Evolutionary conservation across 37 sponge, comb jelly and placozoan species (phyloP), one percentile per base, ranked within the genome.

Genomic region (Hormiphora californensis): DNA sequence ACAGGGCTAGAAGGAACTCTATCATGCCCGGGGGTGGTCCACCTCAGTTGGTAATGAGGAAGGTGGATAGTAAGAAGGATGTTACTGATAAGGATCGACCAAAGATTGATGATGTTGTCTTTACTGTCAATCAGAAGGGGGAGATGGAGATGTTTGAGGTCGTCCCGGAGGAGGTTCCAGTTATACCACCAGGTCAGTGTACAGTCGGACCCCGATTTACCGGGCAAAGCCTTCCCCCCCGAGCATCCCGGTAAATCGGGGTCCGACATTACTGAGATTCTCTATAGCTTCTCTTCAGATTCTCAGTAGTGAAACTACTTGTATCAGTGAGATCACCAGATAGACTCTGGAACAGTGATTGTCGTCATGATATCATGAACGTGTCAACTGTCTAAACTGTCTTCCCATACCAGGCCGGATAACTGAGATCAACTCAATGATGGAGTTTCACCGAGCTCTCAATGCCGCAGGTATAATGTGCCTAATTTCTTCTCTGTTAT

Each of bases 61-160:
- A 57, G 61, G 27, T 57, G 61, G 61, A 57, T 57, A 30, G 17
- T 5, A 57, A 12, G 17, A 57, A 57, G 61, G n/a, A n/a, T n/a
- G n/a, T n/a, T n/a, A n/a, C n/a, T n/a, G 15, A 9, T 15, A 57
- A 57, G 61, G 61, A 57, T 23, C 7, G 61, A 57, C 61, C 61
- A 5, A 57, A 57, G n/a, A 57, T 57, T 28, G 61, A 57, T 57
- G 61, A 57, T 12, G 61, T 57, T 23, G 61, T 57, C 3, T 57
- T 57, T 12, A 57, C 61, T 5, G 61, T 57, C 3, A 57, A 57
- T 30, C n/a, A 23, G 7, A 57, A 57, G 61, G 61, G 61, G 61
- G 61, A 57, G 61, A 57, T 57, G 61, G 61, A 57, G 61, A 57
- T 57, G 61, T 57, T 57, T 57, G 61, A 57, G 23, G 61, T 57